Evolutionary conservation across 2,797 vertebrate genomes (phyloP).

Genomic region (Rousettus madagascariensis): DNA sequence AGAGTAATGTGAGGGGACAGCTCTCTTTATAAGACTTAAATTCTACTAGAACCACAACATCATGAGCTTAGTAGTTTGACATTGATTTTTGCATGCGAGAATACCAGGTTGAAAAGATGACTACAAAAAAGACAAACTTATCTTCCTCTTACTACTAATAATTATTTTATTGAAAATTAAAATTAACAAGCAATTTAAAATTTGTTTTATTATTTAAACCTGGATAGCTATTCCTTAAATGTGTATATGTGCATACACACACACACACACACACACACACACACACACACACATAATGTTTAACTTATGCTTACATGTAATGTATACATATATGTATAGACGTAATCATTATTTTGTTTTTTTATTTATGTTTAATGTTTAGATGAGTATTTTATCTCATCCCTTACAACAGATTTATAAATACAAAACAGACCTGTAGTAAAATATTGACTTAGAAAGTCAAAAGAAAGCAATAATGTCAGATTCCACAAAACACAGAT

Average conservation of each 20-base stretch:
- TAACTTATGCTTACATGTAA: background rate
- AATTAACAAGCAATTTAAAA: background rate
- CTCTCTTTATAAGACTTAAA: background rate
- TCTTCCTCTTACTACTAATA: background rate
- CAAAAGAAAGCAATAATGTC: background rate
- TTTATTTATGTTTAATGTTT: background rate
- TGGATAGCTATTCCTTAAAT: background rate
- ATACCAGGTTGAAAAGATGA: background rate
- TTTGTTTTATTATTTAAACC: background rate
- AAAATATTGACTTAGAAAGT: background rate
- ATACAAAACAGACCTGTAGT: background rate
- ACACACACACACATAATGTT: background rate
- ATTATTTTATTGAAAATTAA: background rate
- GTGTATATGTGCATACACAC: background rate
- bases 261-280: accelerated
- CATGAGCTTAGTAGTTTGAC: background rate
- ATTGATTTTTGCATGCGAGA: background rate
- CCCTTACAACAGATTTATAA: no score
- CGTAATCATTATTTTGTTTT: background rate
- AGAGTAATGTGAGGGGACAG: background rate
- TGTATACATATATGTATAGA: background rate
- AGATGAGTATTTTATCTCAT: background rate
- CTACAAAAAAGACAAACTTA: background rate
- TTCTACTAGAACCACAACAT: background rate
- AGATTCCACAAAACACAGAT: background rate